phyloP scores from a whole-genome alignment of 2,797 vertebrate genomes.

The Scarus forsteni region DNA sequence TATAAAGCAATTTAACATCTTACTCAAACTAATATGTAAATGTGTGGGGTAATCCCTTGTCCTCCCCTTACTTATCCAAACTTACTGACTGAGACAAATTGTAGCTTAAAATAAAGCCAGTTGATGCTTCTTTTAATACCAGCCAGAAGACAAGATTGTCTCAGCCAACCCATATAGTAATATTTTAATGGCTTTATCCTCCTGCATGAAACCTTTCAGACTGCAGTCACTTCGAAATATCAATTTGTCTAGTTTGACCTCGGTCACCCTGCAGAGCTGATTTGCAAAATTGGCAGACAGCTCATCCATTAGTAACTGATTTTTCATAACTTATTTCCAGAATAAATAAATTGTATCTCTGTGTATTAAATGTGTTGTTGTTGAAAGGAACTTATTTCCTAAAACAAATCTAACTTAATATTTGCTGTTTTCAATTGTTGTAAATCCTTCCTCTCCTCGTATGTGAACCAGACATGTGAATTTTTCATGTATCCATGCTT shows the following conservation, averaged over 20 bases:
- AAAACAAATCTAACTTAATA: neutral
- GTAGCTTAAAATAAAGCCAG: conserved; percentile 16
- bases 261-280: neutral
- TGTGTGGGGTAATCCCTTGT: neutral
- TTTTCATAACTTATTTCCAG: neutral
- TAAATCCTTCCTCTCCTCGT: neutral
- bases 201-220: neutral
- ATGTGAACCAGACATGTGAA: neutral
- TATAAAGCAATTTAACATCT: neutral
- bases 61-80: neutral
- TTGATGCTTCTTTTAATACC: conserved; percentile 35
- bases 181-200: neutral
- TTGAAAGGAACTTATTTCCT: neutral
- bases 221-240: conserved; percentile 6
- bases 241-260: neutral
- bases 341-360: neutral
- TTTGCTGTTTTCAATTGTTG: neutral
- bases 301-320: neutral
- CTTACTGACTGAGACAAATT: conserved; percentile 18
- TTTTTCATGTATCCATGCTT: neutral
- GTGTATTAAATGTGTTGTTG: neutral
- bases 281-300: neutral
- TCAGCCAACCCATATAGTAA: neutral
- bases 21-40: neutral
- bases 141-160: conserved; percentile 39